These are phyloP conservation scores for Malurus melanocephalus DNA, from an alignment of 2,113 vertebrate genomes.

Conservation along the genomic window DNA sequence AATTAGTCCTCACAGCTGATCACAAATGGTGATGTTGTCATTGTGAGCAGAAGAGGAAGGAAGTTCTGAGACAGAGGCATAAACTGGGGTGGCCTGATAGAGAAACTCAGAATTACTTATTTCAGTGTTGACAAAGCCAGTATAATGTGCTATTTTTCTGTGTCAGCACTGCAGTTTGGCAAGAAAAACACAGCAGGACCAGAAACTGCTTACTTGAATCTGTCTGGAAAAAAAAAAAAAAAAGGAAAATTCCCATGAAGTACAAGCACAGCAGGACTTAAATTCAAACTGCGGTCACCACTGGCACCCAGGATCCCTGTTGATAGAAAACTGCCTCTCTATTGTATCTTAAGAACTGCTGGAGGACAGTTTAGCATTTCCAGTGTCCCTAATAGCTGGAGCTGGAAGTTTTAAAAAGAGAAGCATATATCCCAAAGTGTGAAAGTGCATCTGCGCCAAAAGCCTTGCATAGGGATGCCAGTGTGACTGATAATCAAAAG, in stretches of 20 bases:
- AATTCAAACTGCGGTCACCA: neutral
- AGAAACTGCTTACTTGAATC: neutral
- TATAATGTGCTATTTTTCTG: neutral
- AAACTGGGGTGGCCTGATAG: neutral
- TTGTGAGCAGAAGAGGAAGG: neutral
- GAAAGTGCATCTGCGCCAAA: neutral
- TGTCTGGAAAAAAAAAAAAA: neutral
- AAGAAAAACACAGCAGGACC: neutral
- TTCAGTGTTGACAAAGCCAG: neutral
- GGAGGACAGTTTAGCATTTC: neutral
- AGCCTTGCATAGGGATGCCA: neutral
- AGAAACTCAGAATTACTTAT: neutral
- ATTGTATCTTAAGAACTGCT: neutral
- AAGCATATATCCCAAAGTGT: neutral
- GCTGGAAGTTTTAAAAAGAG: neutral
- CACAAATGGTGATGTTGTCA: neutral
- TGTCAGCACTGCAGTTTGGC: conserved; percentile 22
- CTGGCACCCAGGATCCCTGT: neutral
- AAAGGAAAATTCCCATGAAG: neutral
- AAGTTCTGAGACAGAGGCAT: neutral
- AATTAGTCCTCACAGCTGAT: neutral
- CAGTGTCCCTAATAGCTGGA: neutral
- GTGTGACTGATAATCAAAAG: neutral
- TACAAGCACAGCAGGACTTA: fast-evolving
- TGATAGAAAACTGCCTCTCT: neutral